Percentiles rank a stretch among this genome's conserved stretches.
These are phyloP conservation scores for Philypnodon macrostomus DNA, from an alignment of 2,797 vertebrate species.

Conservation along the genomic window DNA sequence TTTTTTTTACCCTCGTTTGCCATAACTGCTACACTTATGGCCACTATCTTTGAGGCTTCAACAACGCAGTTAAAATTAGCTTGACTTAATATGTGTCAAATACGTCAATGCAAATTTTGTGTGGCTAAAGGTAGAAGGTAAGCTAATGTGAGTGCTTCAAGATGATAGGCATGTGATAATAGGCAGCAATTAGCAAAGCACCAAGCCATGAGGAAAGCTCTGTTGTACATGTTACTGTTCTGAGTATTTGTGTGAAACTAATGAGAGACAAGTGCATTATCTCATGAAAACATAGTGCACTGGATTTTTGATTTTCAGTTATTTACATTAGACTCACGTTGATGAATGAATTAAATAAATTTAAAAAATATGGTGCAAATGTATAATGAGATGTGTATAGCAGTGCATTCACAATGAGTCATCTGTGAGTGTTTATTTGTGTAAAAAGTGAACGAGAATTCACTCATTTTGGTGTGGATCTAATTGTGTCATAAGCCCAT, in stretches of 20 bases:
- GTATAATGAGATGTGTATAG: no score
- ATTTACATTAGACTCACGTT: constrained; percentile 7
- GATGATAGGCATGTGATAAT: constrained; percentile 58
- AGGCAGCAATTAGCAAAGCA: constrained; percentile 46
- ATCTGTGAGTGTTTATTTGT: no score
- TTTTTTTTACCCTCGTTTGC: constrained; percentile 72
- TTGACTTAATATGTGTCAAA: constrained; percentile 46
- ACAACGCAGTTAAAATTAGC: constrained; percentile 54
- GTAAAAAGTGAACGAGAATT: no score
- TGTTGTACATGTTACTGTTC: constrained; percentile 26
- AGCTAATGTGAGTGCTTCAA: constrained; percentile 47
- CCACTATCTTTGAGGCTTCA: constrained; percentile 57
- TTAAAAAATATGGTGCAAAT: constrained; percentile 21
- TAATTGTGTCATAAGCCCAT: no score
- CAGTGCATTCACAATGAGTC: no score
- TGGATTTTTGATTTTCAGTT: constrained; percentile 16
- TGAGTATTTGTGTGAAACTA: constrained; percentile 45
- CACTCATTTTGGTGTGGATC: no score
- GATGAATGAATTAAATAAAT: constrained; percentile 40
- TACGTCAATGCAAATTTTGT: constrained; percentile 51
- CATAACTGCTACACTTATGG: constrained; percentile 75
- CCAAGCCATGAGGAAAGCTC: constrained; percentile 20
- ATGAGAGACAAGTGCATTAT: constrained; percentile 55
- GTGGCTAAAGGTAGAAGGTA: constrained; percentile 30
- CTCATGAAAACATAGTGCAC: constrained; percentile 50